Conservation (phyloP, 2,797 vertebrate genomes). For the Centroberyx gerrardi region DNA sequence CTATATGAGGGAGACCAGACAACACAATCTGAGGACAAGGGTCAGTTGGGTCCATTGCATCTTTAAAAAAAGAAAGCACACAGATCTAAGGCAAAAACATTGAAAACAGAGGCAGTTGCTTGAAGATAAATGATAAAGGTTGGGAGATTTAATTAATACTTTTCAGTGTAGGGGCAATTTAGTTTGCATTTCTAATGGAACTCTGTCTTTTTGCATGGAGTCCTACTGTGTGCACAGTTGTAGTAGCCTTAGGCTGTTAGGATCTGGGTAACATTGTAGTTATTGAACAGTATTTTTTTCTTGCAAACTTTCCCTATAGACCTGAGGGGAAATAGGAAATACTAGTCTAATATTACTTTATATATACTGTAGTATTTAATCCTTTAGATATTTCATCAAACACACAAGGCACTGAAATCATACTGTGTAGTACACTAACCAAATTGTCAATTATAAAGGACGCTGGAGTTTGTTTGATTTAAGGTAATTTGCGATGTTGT, state of each 20-base stretch:
- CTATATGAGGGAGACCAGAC: background rate
- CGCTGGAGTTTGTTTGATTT: constrained; percentile 37
- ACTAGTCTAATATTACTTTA: constrained; percentile 57
- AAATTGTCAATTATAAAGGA: constrained; percentile 32
- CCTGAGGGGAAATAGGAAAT: constrained; percentile 42
- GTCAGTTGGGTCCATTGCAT: constrained; percentile 1
- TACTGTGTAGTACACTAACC: background rate
- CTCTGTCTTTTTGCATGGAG: constrained; percentile 62
- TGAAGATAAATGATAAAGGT: constrained; percentile 39
- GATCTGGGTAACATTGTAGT: constrained; percentile 52
- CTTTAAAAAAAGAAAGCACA: background rate
- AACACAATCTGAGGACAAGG: background rate
- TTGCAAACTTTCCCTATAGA: constrained; percentile 38
- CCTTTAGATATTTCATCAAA: constrained; percentile 36
- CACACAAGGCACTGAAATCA: background rate
- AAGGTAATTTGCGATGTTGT: constrained; percentile 46
- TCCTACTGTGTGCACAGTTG: constrained; percentile 67
- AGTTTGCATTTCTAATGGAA: constrained; percentile 74
- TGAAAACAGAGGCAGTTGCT: constrained; percentile 31
- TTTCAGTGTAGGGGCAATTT: constrained; percentile 56
- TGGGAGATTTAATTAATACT: constrained; percentile 64
- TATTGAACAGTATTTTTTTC: constrained; percentile 32
- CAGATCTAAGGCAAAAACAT: background rate
- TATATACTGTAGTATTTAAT: constrained; percentile 39
- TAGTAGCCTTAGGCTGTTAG: constrained; percentile 64